Evolutionary conservation across 2,113 vertebrate genomes (phyloP), one percentile per base, ranked within the genome.

Genomic region (Otus sunia): DNA sequence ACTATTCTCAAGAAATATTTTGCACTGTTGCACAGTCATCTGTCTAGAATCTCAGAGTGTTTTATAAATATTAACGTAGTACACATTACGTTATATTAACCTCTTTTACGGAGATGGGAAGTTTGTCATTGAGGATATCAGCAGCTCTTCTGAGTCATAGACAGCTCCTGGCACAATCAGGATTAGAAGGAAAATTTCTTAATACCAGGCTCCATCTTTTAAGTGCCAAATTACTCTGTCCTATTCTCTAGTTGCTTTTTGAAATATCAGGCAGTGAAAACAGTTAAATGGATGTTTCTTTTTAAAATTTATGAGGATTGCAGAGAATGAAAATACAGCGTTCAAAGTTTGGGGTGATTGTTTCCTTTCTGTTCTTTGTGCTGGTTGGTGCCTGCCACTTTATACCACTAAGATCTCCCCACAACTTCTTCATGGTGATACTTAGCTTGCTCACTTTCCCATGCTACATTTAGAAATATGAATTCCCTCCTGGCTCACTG

Each of bases 91-190:
- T 91, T 80, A 21, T 34, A 66, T 59, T 41, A 62, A 64, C 10
- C 2, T 29, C 10, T 66, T 91, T 91, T 81, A 82, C 0, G 1
- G 27, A 68, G 63, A 64, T 11, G 6, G 71, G 62, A 92, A 85
- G 8, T 91, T 89, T 92, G 91, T 89, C 50, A 79, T 79, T 84
- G 87, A 94, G 37, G 85, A 83, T 89, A 87, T 84, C 66, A 85
- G 64, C 22, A 66, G 7, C 29, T 79, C 26, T 68, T 78, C 89
- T 91, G 81, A 94, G 69, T 91, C 82, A 93, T 9, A 85, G 59
- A 41, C 36, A 81, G 66, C 39, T 87, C 58, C 56, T 66, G 41
- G 30, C 9, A 69, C 34, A 85, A 62, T 10, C 8, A 66, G 50
- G 77, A 82, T 23, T 34, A 69, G 62, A 19, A 92, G 29, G 7